Evolutionary conservation across 2,113 vertebrate genomes (phyloP).

Genomic region (Eurypyga helias): DNA sequence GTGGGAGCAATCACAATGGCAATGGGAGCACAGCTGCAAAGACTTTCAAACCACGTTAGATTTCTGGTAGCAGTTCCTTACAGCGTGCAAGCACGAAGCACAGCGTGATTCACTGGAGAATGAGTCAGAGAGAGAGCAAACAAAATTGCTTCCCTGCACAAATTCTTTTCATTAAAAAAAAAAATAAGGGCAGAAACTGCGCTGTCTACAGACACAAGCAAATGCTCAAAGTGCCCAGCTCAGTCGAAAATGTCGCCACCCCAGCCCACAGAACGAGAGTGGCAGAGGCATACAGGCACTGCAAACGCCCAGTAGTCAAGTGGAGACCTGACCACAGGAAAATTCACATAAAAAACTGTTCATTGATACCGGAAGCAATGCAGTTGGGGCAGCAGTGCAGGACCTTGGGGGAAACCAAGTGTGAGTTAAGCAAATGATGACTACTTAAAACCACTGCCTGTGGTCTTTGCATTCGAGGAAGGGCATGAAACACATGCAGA

Average conservation of each 20-base stretch:
- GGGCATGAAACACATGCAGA: not conserved
- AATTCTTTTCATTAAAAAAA: not conserved
- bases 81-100: accelerated
- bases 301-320: not conserved
- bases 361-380: not conserved
- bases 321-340: not conserved
- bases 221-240: not conserved
- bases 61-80: not conserved
- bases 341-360: not conserved
- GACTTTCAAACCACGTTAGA: not conserved
- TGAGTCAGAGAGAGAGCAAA: not conserved
- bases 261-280: not conserved
- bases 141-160: not conserved
- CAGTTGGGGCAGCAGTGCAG: accelerated
- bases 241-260: not conserved
- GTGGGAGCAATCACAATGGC: not conserved
- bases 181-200: not conserved
- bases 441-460: not conserved
- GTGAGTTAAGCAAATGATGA: not conserved
- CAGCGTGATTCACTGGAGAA: not conserved
- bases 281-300: not conserved
- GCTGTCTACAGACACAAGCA: not conserved
- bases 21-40: not conserved
- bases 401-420: not conserved
- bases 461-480: not conserved